phyloP scores from a whole-genome alignment of 2,888 invertebrate species.

The Ichneumoninae sp. region DNA sequence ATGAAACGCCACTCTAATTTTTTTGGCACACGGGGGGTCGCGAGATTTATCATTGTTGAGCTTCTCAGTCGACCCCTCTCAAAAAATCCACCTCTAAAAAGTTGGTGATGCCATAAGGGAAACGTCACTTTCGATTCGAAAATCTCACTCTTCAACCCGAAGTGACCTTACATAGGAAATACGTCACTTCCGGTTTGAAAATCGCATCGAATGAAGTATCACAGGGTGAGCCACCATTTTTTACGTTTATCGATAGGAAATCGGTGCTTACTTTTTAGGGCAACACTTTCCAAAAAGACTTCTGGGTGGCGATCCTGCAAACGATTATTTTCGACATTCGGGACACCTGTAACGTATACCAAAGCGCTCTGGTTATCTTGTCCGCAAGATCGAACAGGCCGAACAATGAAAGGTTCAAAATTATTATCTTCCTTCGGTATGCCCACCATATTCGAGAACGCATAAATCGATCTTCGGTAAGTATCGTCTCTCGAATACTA shows the following conservation, averaged over 20 bases:
- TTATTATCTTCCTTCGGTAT: constrained; percentile 65
- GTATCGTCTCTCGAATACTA: constrained; percentile 72
- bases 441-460: constrained; percentile 25
- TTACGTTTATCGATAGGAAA: neutral
- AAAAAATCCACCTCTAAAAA: neutral
- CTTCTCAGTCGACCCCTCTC: neutral
- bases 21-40: constrained; percentile 38
- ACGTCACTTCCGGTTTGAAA: too few species aligned
- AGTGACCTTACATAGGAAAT: too few species aligned
- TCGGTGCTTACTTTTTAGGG: neutral
- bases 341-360: constrained; percentile 28
- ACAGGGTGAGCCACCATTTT: neutral
- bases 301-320: constrained; percentile 16
- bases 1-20: constrained; percentile 64
- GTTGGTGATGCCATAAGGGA: neutral
- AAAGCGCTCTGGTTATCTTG: constrained; percentile 6
- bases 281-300: neutral
- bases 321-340: neutral
- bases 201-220: neutral
- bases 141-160: too few species aligned
- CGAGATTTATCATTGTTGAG: constrained; percentile 23
- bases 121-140: neutral
- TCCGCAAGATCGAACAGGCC: constrained; percentile 22
- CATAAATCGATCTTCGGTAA: constrained; percentile 66
- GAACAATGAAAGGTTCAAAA: constrained; percentile 66